phyloP scores from a whole-genome alignment of 92 coral and sea anemone species.

The Scolanthus callimorphus region DNA sequence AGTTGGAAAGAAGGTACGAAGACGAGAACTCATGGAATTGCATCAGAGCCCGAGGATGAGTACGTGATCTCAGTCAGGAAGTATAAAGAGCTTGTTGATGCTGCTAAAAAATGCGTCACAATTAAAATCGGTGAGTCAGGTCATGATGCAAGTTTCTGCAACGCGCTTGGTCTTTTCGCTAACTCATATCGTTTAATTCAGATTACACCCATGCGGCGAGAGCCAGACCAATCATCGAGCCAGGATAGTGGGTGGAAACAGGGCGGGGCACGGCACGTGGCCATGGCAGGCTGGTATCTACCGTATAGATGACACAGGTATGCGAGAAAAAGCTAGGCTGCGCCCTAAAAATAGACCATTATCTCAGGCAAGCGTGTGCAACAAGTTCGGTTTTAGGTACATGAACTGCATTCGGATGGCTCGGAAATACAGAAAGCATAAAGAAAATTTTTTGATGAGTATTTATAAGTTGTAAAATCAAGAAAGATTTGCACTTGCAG shows the following conservation, averaged over 20 bases:
- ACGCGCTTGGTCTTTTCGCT: background rate
- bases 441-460: no score
- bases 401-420: no score
- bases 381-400: no score
- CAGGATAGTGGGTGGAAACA: slow-evolving; percentile 53
- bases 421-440: no score
- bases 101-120: slow-evolving; percentile 27
- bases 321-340: no score
- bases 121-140: slow-evolving; percentile 5
- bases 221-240: slow-evolving; percentile 35
- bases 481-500: no score
- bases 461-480: no score
- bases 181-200: background rate
- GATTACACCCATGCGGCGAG: slow-evolving; percentile 57
- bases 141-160: background rate
- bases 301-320: slow-evolving; percentile 10
- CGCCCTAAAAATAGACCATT: no score
- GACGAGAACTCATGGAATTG: slow-evolving; percentile 57
- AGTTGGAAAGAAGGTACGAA: slow-evolving; percentile 59
- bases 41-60: slow-evolving; percentile 49
- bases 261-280: slow-evolving; percentile 47
- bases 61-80: slow-evolving; percentile 51
- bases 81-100: slow-evolving; percentile 24
- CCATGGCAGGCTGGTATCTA: slow-evolving; percentile 68
- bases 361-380: no score